Evolutionary conservation across 2,888 invertebrate genomes (phyloP).

Genomic region (Ferrisia virgata): DNA sequence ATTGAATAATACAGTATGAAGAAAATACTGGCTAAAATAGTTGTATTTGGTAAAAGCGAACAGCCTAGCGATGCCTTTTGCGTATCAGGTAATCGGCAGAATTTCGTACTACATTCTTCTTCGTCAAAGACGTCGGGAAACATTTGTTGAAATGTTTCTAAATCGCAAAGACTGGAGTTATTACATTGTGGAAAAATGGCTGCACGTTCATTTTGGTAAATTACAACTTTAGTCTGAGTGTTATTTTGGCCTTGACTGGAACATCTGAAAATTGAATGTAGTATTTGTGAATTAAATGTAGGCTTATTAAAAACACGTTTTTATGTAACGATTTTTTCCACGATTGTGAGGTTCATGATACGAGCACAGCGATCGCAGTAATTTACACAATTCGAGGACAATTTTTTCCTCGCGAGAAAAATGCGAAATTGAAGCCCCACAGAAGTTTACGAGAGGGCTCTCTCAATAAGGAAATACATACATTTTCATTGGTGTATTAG

Average conservation of each 20-base stretch:
- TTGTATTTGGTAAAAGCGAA: neutral
- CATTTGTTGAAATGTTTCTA: neutral
- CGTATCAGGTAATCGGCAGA: neutral
- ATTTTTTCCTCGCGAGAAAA: no score
- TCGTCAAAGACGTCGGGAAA: neutral
- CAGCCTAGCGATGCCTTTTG: neutral
- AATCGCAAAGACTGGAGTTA: neutral
- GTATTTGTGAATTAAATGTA: slow-evolving; percentile 55
- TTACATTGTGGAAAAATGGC: neutral
- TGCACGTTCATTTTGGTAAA: neutral
- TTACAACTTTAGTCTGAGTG: neutral
- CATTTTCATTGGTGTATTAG: no score
- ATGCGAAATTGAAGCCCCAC: no score
- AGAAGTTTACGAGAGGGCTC: no score
- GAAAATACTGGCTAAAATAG: neutral
- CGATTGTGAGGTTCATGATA: no score
- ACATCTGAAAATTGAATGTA: neutral
- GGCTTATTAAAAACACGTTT: slow-evolving; percentile 59
- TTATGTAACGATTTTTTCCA: no score
- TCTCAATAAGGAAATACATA: no score
- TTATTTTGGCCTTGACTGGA: neutral
- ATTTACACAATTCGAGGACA: no score
- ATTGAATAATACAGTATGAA: neutral
- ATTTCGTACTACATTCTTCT: neutral
- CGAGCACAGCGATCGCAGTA: no score